These are phyloP conservation scores for Shinisaurus crocodilurus DNA, from an alignment of 2,113 vertebrate species.

Conservation along the genomic window DNA sequence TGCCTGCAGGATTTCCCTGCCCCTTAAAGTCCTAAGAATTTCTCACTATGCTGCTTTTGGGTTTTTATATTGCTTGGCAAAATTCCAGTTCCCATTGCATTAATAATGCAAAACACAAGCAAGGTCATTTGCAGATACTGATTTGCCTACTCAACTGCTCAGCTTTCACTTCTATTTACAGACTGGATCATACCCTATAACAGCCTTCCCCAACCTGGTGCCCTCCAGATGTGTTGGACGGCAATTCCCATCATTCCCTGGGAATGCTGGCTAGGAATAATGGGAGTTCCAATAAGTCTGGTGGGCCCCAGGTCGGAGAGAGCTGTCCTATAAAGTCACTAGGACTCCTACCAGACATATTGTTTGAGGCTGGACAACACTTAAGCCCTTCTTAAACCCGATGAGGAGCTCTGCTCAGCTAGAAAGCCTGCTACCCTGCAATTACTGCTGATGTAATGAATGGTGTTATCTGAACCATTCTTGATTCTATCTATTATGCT, in stretches of 20 bases:
- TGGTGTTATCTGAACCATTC: not conserved
- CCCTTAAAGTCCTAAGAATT: constrained; percentile 18
- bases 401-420: not conserved
- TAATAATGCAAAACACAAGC: constrained; percentile 41
- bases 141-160: constrained; percentile 15
- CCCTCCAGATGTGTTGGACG: too few relatives aligned
- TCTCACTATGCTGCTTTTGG: constrained; percentile 32
- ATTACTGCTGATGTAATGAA: not conserved
- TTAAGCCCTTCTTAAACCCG: constrained; percentile 2
- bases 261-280: too few relatives aligned
- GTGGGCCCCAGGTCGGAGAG: too few relatives aligned
- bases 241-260: too few relatives aligned
- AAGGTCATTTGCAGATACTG: constrained; percentile 8
- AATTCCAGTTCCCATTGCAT: constrained; percentile 47
- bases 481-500: not conserved
- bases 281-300: too few relatives aligned
- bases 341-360: not conserved
- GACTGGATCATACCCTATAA: not conserved
- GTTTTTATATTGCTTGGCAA: constrained; percentile 44
- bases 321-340: not conserved
- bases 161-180: constrained; percentile 9
- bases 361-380: not conserved
- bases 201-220: too few relatives aligned
- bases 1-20: not conserved
- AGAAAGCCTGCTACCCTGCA: not conserved